Evolutionary conservation across 1,140 invertebrate genomes (phyloP).

Genomic region (Hyphantria cunea): DNA sequence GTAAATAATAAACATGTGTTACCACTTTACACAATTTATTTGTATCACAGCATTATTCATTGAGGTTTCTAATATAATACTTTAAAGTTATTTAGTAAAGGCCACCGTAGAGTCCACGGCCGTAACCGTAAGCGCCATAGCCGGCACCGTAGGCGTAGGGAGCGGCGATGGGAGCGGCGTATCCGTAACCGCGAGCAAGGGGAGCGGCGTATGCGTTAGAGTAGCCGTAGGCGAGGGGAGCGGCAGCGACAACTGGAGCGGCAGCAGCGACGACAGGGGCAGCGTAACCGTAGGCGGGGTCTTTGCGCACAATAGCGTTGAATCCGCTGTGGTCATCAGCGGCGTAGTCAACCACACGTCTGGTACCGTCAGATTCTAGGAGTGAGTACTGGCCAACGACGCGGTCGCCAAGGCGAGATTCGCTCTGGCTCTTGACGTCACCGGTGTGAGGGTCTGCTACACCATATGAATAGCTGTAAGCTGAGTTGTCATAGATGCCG

Average conservation of each 20-base stretch:
- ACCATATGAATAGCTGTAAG: slow-evolving; percentile 59
- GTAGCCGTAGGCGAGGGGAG: neutral
- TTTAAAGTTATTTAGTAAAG: no score
- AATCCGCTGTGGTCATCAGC: neutral
- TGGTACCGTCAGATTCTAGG: neutral
- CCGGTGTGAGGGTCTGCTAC: slow-evolving; percentile 79
- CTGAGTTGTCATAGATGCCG: neutral
- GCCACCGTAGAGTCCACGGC: neutral
- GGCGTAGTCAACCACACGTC: neutral
- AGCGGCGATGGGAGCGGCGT: neutral
- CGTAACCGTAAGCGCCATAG: neutral
- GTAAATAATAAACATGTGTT: no score
- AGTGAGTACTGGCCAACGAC: neutral
- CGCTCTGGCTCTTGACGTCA: slow-evolving; percentile 73
- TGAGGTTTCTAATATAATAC: no score
- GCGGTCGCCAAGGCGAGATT: neutral
- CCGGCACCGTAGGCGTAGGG: neutral
- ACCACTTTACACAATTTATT: no score
- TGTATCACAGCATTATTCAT: no score
- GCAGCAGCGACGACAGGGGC: neutral
- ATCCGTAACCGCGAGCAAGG: neutral
- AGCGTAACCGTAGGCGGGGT: neutral
- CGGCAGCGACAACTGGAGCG: neutral
- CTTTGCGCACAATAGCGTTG: neutral
- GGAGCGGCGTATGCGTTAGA: neutral